These are phyloP conservation scores for Macrotis lagotis DNA, from an alignment of 2,113 vertebrate genomes.

Conservation along the genomic window DNA sequence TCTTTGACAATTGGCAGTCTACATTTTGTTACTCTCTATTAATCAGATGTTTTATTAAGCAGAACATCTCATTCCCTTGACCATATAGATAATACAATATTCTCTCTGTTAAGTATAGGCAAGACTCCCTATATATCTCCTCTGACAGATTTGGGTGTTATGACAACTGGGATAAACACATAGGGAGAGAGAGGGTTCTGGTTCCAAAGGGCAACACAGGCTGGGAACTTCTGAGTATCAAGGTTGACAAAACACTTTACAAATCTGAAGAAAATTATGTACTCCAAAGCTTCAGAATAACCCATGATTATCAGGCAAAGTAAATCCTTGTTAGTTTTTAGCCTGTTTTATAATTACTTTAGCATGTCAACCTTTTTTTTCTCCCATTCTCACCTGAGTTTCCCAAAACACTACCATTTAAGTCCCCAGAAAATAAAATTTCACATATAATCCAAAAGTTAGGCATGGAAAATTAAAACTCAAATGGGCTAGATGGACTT, in stretches of 20 bases:
- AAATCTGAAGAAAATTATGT: neutral
- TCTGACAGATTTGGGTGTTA: neutral
- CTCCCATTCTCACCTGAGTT: neutral
- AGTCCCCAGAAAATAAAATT: constrained; percentile 19
- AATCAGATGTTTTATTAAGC: neutral
- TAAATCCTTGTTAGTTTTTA: constrained; percentile 18
- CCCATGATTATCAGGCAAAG: neutral
- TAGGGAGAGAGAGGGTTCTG: constrained; percentile 3
- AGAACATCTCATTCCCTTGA: neutral
- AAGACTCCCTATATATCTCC: neutral
- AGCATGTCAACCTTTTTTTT: constrained; percentile 29
- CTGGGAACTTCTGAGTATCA: neutral
- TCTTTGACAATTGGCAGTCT: neutral
- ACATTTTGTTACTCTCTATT: neutral
- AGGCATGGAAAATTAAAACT: constrained; percentile 25
- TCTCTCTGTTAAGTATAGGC: neutral
- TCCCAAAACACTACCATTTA: constrained; percentile 11
- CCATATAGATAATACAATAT: neutral
- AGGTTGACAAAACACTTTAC: constrained; percentile 3
- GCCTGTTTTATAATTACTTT: constrained; percentile 14
- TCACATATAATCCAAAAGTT: neutral
- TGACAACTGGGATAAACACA: neutral
- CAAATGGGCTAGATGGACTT: neutral
- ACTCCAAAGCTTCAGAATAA: neutral
- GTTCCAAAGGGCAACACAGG: neutral